A percentile compares a stretch with the other conserved stretches of the same genome.
These are phyloP conservation scores for Taenioides sp. DNA, from an alignment of 2,797 vertebrate genomes.

Conservation along the genomic window DNA sequence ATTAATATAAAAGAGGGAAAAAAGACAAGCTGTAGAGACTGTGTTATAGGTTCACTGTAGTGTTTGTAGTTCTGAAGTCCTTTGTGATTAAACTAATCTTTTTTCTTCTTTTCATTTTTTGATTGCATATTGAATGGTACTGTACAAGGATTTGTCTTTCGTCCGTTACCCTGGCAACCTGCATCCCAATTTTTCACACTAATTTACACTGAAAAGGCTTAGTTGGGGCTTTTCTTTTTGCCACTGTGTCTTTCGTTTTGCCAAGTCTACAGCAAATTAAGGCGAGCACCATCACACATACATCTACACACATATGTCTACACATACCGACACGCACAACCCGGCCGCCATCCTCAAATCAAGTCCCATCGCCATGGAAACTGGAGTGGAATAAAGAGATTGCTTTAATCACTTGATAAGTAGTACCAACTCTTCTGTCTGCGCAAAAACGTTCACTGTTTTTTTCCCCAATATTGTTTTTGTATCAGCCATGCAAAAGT, in stretches of 20 bases:
- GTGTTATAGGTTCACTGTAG: not conserved
- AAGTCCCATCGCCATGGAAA: constrained; percentile 74
- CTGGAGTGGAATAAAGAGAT: constrained; percentile 68
- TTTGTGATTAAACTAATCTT: not conserved
- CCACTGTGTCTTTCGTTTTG: constrained; percentile 34
- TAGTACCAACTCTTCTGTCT: constrained; percentile 57
- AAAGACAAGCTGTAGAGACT: not conserved
- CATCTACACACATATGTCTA: not conserved
- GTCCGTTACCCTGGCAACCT: constrained; percentile 52
- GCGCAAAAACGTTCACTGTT: constrained; percentile 42
- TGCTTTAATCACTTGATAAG: constrained; percentile 73
- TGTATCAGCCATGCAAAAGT: constrained; percentile 39
- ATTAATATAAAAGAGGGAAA: not conserved
- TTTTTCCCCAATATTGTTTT: constrained; percentile 37
- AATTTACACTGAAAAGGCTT: constrained; percentile 28
- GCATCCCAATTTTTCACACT: constrained; percentile 19
- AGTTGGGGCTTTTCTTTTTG: constrained; percentile 32
- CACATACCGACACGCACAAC: constrained; percentile 7
- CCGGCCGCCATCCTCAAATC: constrained; percentile 57
- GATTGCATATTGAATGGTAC: not conserved
- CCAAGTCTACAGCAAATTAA: constrained; percentile 29
- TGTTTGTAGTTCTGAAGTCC: not conserved
- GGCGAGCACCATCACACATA: constrained; percentile 8
- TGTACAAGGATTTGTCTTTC: constrained; percentile 20
- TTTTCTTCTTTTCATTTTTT: constrained; percentile 6